Percentiles rank a stretch among this genome's conserved stretches.
Conservation (phyloP, 2,888 invertebrate species). For the Troilus luridus region DNA sequence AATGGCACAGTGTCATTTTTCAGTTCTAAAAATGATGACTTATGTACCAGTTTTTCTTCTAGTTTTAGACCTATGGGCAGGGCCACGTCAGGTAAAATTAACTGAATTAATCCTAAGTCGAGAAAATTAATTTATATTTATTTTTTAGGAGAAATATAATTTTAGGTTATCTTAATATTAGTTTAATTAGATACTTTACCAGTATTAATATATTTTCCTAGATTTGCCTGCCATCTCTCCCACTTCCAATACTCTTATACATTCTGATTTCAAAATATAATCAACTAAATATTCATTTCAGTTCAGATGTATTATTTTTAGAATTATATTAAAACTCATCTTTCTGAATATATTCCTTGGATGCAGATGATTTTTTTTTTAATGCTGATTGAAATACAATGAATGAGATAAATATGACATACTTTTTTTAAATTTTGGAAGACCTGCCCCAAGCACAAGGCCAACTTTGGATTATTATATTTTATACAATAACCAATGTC, state of each 20-base stretch:
- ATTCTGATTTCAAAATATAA: neutral
- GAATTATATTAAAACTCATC: too few relatives aligned
- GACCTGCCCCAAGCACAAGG: too few relatives aligned
- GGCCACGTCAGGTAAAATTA: neutral
- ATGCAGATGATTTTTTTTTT: too few relatives aligned
- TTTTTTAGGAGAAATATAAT: neutral
- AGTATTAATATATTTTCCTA: neutral
- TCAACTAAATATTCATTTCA: neutral
- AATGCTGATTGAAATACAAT: too few relatives aligned
- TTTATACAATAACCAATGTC: too few relatives aligned
- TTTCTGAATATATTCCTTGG: too few relatives aligned
- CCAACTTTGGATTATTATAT: too few relatives aligned
- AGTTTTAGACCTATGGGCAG: neutral
- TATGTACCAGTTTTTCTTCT: constrained; percentile 5
- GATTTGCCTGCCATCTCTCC: neutral
- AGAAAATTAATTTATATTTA: neutral
- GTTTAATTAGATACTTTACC: neutral
- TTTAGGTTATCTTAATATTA: neutral
- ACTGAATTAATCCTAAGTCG: neutral
- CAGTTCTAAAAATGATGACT: constrained; percentile 13
- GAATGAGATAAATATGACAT: too few relatives aligned
- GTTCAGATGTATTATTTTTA: too few relatives aligned
- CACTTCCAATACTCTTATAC: neutral
- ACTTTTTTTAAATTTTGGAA: too few relatives aligned
- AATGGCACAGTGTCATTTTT: neutral